Evolutionary conservation across 2,888 invertebrate genomes (phyloP), one percentile per base, ranked within the genome.

Genomic region (Hoplodrina ambigua): DNA sequence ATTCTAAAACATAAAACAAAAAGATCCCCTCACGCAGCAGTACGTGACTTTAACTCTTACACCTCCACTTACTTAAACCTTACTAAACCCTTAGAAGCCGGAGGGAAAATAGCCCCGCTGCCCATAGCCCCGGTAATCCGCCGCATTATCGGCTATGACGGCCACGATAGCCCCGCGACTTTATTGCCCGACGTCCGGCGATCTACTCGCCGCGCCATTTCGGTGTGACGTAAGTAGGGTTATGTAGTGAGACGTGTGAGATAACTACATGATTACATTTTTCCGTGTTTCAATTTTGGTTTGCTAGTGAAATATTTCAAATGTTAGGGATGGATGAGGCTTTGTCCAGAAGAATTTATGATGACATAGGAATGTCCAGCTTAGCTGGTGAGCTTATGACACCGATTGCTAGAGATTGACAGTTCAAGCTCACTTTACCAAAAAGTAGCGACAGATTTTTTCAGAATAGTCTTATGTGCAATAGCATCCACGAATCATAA

Each of bases 71-170:
- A 70, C 59, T 69, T 78, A 73, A 79, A 69, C 74, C 74, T 73
- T 25, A 41, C 52, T 68, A 65, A 77, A 65, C 68, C 78, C 57
- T 79, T 37, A 11, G 60, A 70, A 61, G 64, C 58, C 58, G 59
- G 69, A 85, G 60, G 72, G 72, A 75, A 75, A 74, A 78, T 70
- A 64, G 63, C 59, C 56, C 19, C 17, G 25, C 44, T 66, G 66
- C 33, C 55, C 44, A 57, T 56, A 54, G 64, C 53, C 68, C 68
- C 59, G 44, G 73, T 82, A 85, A 85, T 79, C 77, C 71, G 59
- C 60, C 72, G 77, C 72, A 76, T 83, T 84, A 82, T 85, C 69
- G 81, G 78, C 85, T 78, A 77, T 78, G 81, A 74, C 56, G 73
- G 71, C 57, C 56, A 37, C 78, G 80, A 71, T 73, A 66, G 70